Evolutionary conservation across 2,797 vertebrate genomes (phyloP).

Genomic region (Gallinago solitaria): DNA sequence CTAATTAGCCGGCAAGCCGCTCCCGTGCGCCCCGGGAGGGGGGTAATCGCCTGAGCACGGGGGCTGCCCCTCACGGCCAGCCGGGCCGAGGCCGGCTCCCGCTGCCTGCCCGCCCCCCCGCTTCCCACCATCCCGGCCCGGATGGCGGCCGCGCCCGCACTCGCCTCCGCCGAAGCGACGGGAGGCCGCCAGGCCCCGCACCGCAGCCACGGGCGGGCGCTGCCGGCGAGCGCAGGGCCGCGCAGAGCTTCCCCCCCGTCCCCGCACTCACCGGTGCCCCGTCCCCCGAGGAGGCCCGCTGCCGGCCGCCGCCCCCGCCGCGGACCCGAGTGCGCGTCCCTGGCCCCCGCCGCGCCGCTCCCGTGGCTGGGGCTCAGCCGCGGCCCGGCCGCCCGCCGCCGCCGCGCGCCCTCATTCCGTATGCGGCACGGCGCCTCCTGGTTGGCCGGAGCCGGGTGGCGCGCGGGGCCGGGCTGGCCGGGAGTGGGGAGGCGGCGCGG

Average conservation of each 20-base stretch:
- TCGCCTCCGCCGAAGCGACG: background rate
- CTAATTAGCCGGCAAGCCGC: background rate
- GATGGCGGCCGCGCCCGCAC: background rate
- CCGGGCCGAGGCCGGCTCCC: background rate
- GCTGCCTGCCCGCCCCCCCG: background rate
- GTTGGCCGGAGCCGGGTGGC: slow-evolving; percentile 12
- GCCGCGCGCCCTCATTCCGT: background rate
- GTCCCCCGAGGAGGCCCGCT: background rate
- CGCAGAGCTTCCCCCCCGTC: background rate
- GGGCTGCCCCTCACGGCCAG: background rate
- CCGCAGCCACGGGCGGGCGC: background rate
- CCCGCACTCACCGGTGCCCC: background rate
- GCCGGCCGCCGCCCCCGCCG: background rate
- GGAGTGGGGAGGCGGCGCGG: background rate
- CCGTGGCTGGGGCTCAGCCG: background rate
- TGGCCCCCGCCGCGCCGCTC: background rate
- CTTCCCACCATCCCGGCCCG: background rate
- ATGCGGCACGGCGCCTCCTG: background rate
- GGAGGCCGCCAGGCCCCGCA: background rate
- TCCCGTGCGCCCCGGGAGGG: background rate
- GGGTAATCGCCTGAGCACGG: background rate
- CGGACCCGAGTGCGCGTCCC: background rate
- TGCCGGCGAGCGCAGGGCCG: background rate
- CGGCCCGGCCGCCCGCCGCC: background rate
- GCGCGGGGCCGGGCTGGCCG: background rate